Evolutionary conservation across 2,113 vertebrate genomes (phyloP).

Genomic region (Nannospalax galili): DNA sequence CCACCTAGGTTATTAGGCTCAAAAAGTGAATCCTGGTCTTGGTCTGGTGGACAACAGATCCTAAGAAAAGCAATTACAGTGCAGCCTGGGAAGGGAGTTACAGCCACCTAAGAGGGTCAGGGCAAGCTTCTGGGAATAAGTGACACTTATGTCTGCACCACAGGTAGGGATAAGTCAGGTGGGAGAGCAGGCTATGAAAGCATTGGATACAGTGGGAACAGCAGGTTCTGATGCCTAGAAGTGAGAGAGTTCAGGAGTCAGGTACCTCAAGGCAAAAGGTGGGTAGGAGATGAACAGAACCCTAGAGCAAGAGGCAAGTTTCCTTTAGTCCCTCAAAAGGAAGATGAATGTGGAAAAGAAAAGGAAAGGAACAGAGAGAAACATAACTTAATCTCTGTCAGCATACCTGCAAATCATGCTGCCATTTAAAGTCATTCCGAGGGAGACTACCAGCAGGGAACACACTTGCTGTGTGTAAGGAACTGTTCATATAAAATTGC

Average conservation of each 20-base stretch:
- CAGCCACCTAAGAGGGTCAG: background rate
- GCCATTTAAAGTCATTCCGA: background rate
- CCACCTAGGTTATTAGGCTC: background rate
- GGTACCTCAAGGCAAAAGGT: background rate
- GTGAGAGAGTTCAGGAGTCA: background rate
- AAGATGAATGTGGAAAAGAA: background rate
- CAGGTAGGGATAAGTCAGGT: background rate
- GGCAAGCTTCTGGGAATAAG: background rate
- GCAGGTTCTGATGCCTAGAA: too few relatives aligned
- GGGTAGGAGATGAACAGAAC: background rate
- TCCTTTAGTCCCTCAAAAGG: background rate
- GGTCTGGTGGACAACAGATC: background rate
- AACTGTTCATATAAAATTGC: background rate
- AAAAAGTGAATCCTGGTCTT: background rate
- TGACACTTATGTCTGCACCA: background rate
- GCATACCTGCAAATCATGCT: background rate
- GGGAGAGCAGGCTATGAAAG: background rate
- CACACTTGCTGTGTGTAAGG: background rate
- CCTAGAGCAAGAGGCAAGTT: background rate
- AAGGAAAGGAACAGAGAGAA: background rate
- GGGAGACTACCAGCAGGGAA: background rate
- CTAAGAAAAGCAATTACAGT: background rate
- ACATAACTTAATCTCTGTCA: background rate
- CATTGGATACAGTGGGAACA: fast-evolving
- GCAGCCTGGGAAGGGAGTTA: background rate